Base-by-base conservation (phyloP, 2,113 vertebrate species). In the Aphyosemion australe region DNA sequence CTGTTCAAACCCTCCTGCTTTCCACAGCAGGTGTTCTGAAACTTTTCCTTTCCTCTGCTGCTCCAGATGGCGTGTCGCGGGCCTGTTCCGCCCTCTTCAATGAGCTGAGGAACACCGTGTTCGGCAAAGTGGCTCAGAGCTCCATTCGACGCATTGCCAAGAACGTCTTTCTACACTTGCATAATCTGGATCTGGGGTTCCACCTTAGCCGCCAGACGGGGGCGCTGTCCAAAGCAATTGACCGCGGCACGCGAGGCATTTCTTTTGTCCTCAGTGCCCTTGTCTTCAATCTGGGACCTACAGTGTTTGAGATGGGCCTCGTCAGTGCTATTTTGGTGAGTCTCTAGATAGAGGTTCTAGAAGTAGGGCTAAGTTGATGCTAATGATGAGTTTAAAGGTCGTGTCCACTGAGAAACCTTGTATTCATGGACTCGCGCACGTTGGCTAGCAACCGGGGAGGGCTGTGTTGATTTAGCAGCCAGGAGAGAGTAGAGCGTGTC, bases 241-340 rank as follows among this genome's bases (percentile, higher is more conserved):
- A 99, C 91, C 93, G 97, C 12, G 97, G 97, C 47, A 99, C 97
- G 0, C 91, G 97, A 56, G 97, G 96, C 76, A 98, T 99, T 90
- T 97, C 96, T 72, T 99, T 99, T 83, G 94, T 99, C 69, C 94
- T 99, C 51, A 97, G 96, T 11, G 97, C 97, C 3, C 88, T 99
- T 2, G 92, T 99, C 39, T 99, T 99, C 85, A 99, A 99, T 81
- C 92, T 99, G 65, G 96, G 97, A n/a, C 97, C 97, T 73, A 99
- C 97, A 0, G 81, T 95, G 72, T 97, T 99, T 46, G 97, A 99
- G 79, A 95, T 99, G 92, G 89, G 80, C 2, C 95, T 99, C 8
- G 97, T 99, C 87, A 95, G 95, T 83, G 86, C 92, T 46, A 94
- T 99, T 82, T 90, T 99, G 94, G 97, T 99, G 84, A 92, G 82